Percentiles rank a stretch among this genome's conserved stretches.
phyloP scores from a whole-genome alignment of 1,140 invertebrate genomes.

The Drosophila repleta region DNA sequence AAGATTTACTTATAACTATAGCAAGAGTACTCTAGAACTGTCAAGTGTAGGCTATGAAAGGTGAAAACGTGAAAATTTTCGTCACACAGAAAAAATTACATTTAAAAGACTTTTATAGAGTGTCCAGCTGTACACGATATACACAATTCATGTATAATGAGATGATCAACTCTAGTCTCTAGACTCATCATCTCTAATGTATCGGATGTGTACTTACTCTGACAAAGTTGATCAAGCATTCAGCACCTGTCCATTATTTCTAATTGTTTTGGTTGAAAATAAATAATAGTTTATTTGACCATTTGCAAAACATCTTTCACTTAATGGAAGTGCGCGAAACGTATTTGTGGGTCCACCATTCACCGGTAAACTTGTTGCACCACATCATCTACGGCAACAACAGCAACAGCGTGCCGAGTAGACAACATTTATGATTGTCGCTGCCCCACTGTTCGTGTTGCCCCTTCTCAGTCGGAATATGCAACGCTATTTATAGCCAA shows the following conservation, averaged over 20 bases:
- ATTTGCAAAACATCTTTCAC: slow-evolving; percentile 38
- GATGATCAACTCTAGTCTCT: no score
- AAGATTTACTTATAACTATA: background rate
- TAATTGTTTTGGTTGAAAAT: background rate
- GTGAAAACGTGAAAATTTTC: no score
- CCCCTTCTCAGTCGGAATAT: slow-evolving; percentile 11
- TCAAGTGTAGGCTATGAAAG: no score
- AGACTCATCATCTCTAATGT: no score
- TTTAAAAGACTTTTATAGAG: no score
- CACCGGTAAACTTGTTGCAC: slow-evolving; percentile 51
- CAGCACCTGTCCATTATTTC: background rate
- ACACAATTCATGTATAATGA: no score
- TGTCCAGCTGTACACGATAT: no score
- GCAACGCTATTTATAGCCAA: slow-evolving; percentile 63
- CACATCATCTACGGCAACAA: slow-evolving; percentile 21
- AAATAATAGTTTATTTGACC: slow-evolving; percentile 10
- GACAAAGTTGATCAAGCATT: no score
- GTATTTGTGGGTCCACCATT: slow-evolving; percentile 36
- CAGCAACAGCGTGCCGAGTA: slow-evolving; percentile 33
- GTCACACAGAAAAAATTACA: no score
- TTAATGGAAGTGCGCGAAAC: slow-evolving; percentile 3
- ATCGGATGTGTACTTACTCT: no score
- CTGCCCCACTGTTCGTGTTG: slow-evolving; percentile 8
- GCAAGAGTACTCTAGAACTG: no score
- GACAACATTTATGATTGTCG: slow-evolving; percentile 34